These are phyloP conservation scores for Okamejei kenojei DNA, from an alignment of 2,797 vertebrate species.

Conservation along the genomic window DNA sequence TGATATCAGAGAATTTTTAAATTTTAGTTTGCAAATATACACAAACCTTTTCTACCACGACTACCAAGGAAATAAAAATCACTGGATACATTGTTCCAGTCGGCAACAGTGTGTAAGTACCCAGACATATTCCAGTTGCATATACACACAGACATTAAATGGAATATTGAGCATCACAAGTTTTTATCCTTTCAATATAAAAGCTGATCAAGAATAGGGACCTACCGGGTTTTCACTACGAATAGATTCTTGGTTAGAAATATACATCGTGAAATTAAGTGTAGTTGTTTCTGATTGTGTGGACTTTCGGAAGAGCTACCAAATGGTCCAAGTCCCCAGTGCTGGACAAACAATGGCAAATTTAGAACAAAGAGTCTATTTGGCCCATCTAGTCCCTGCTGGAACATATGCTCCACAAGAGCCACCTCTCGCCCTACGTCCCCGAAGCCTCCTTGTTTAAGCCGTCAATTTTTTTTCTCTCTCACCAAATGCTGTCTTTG, in stretches of 20 bases:
- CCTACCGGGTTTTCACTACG: neutral
- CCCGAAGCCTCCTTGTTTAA: neutral
- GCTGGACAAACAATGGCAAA: neutral
- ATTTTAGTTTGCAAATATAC: constrained; percentile 1
- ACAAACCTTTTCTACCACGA: neutral
- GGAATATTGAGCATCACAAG: constrained; percentile 2
- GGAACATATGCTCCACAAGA: neutral
- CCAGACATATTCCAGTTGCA: neutral
- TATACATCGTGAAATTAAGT: neutral
- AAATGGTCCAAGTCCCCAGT: neutral
- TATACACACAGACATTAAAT: neutral
- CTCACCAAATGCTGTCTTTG: neutral
- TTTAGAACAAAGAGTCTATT: neutral
- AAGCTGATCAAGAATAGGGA: neutral
- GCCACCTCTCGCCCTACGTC: neutral
- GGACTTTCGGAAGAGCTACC: neutral
- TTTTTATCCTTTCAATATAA: neutral
- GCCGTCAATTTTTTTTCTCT: neutral
- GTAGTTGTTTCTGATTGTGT: neutral
- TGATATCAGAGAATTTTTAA: neutral
- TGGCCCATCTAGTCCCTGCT: neutral
- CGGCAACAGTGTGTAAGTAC: neutral
- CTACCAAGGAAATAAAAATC: neutral
- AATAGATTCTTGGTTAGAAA: neutral
- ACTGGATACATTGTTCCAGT: neutral